A percentile compares a stretch with the other conserved stretches of the same genome.
These are phyloP conservation scores for Lethrus apterus DNA, from an alignment of 1,140 invertebrate species.

Conservation along the genomic window DNA sequence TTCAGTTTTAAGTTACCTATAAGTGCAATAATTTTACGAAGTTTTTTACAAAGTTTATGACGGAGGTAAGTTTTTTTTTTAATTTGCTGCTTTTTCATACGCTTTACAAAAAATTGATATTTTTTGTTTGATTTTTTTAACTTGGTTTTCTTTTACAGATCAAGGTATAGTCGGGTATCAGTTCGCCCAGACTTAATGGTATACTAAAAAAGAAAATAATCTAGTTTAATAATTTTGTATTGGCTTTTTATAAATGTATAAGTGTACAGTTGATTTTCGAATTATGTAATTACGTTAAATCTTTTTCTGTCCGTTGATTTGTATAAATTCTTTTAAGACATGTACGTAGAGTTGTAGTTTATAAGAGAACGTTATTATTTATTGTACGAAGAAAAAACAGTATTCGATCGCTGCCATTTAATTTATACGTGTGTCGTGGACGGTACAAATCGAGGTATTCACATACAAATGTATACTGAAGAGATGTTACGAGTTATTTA, in stretches of 20 bases:
- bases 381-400: too few species aligned
- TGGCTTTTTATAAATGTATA: slow-evolving; percentile 10
- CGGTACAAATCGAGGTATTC: too few species aligned
- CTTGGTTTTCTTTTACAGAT: slow-evolving; percentile 22
- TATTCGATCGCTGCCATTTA: too few species aligned
- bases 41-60: slow-evolving; percentile 22
- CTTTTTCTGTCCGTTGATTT: slow-evolving; percentile 13
- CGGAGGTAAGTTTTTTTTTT: slow-evolving; percentile 24
- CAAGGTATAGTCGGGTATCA: slow-evolving; percentile 24
- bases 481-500: too few species aligned
- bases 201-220: slow-evolving; percentile 13
- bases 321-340: slow-evolving; percentile 16
- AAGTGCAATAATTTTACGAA: slow-evolving; percentile 31
- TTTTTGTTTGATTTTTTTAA: slow-evolving; percentile 1
- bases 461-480: too few species aligned
- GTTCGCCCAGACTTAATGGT: slow-evolving; percentile 24
- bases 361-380: too few species aligned
- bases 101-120: slow-evolving; percentile 3
- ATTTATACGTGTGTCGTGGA: too few species aligned
- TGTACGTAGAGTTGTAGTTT: background rate
- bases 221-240: slow-evolving; percentile 7
- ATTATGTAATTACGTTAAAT: slow-evolving; percentile 9
- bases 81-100: background rate
- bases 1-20: slow-evolving; percentile 39
- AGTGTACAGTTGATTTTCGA: slow-evolving; percentile 15